Base-by-base conservation (phyloP, 2,888 invertebrate species). In the Caradrina kadenii region DNA sequence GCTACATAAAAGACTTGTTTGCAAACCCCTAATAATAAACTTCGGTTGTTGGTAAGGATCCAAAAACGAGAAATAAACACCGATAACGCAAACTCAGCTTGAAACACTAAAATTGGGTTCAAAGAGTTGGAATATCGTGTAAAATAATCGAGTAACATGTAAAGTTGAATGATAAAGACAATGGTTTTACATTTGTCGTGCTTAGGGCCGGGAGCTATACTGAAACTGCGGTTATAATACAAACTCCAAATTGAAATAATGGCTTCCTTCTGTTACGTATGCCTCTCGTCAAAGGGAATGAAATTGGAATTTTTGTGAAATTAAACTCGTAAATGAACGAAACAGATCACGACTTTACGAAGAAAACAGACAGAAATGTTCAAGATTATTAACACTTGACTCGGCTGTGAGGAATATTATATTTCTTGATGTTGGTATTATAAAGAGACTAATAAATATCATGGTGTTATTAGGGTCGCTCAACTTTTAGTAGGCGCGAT, bases 181-280 rank as follows among this genome's bases (percentile, higher is more conserved):
- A 54, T 61, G 58, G 60, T 63, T 63, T 56, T 76, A 63, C 53
- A 79, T 65, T 53, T 45, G 45, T 79, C 73, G 54, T 72, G 53
- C 53, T 66, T 53, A 69, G 31, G 59, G 58, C 67, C 63, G 17
- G 39, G 39, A 64, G 69, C 68, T 58, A 69, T 42, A 53, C 63
- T 42, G 55, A 73, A 74, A 75, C 63, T 65, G 69, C 58, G 73
- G 65, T 75, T 79, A 70, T 76, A 80, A 80, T 69, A 74, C 68
- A 74, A 79, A 82, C 69, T 74, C 80, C 72, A 74, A 82, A 84
- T 81, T 84, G 76, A 69, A 82, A 79, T 80, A 80, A 81, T 81
- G 71, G 70, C 22, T 76, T 71, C 58, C 71, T 75, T 78, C 71
- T 77, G 69, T 75, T 68, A 59, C 60, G 66, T 62, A 76, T 65